Base-by-base conservation (phyloP, 2,888 invertebrate genomes). In the Phragmatobia fuliginosa region DNA sequence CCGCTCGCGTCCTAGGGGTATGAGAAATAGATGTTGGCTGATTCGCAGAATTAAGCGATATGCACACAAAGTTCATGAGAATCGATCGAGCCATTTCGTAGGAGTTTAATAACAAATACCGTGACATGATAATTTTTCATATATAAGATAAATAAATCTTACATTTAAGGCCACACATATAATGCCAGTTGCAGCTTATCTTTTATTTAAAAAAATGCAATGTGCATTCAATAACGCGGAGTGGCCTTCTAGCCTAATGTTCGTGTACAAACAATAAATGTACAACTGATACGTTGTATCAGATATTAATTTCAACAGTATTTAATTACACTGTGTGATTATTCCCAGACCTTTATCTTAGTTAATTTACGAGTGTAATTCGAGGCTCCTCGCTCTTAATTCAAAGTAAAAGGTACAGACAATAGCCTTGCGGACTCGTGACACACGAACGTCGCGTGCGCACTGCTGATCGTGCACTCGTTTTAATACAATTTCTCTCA, bases 381-480 rank as follows among this genome's bases (percentile, higher is more conserved):
- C 85, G 85, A 88, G 87, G 85, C 82, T 85, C 84, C 83, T 85
- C 85, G 85, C 83, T 88, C 85, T 87, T 88, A 86, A 88, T 88
- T 86, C 86, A 83, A 92, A 92, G 92, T 92, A 93, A 93, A 89
- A 91, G 92, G 93, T 82, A 81, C 82, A 85, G 77, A 83, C 83
- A 85, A 83, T 85, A 91, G 90, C 92, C 92, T 93, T 92, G 92
- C 85, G 66, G 71, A 72, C 73, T 83, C 86, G 85, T 84, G 87
- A 88, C 87, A 88, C 86, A 89, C 88, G 81, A 82, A 71, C 83
- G 75, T 76, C 70, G 71, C 74, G 78, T 75, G 45, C 79, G 52
- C 67, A 66, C 61, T 72, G 63, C 49, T 69, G 61, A 68, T 77
- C 80, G 74, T 76, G 78, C 74, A 77, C 82, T 65, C 66, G 64